Percentiles rank a stretch among this genome's conserved stretches.
These are phyloP conservation scores for Pocota personata DNA, from an alignment of 2,888 invertebrate species.

Conservation along the genomic window DNA sequence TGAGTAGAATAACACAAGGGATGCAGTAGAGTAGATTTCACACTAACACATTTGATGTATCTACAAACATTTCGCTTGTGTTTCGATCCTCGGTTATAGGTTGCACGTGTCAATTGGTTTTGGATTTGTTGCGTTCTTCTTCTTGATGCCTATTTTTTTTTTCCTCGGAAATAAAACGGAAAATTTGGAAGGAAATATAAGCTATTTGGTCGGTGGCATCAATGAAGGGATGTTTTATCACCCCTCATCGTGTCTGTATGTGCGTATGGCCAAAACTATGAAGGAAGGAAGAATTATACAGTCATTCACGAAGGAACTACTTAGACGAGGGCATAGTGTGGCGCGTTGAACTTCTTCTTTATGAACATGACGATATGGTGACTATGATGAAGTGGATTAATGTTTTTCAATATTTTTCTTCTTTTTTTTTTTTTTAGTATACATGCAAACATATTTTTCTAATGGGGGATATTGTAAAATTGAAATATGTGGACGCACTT, in stretches of 20 bases:
- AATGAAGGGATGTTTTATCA: constrained; percentile 66
- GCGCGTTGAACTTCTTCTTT: constrained; percentile 57
- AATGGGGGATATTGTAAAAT: constrained; percentile 40
- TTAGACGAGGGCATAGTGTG: constrained; percentile 48
- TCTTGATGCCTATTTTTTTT: constrained; percentile 28
- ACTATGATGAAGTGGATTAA: constrained; percentile 68
- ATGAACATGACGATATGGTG: constrained; percentile 45
- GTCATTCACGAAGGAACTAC: constrained; percentile 46
- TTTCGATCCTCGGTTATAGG: constrained; percentile 53
- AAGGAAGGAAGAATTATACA: constrained; percentile 62
- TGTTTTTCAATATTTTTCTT: constrained; percentile 67
- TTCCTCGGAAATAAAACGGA: constrained; percentile 62
- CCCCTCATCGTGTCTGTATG: constrained; percentile 33
- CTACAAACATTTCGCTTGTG: constrained; percentile 33
- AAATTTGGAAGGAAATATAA: constrained; percentile 51
- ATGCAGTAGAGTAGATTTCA: constrained; percentile 36
- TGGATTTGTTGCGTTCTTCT: constrained; percentile 59
- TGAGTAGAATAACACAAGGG: neutral
- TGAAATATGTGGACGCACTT: constrained; percentile 25
- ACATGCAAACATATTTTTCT: constrained; percentile 56
- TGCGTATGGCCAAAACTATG: constrained; percentile 26
- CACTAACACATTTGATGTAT: constrained; percentile 56
- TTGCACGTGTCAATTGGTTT: constrained; percentile 73
- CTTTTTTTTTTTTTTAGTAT: neutral
- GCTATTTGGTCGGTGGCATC: constrained; percentile 16